These are phyloP conservation scores for Macrochelys suwanniensis DNA, from an alignment of 2,797 vertebrate genomes.

Conservation along the genomic window DNA sequence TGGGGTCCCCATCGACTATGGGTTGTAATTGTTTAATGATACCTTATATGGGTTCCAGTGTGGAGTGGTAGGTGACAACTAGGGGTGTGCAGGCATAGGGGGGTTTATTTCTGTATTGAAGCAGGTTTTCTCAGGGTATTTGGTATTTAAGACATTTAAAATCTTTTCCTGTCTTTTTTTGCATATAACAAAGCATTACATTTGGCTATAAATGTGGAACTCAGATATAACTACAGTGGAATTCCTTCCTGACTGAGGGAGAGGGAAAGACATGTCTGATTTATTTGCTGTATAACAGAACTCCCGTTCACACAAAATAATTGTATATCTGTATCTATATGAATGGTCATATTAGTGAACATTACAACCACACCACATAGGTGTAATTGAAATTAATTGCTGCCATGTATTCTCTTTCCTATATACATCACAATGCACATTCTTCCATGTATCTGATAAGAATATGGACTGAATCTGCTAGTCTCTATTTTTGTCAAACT, in stretches of 20 bases:
- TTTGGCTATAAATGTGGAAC: background rate
- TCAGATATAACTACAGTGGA: background rate
- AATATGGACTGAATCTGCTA: background rate
- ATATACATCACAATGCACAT: background rate
- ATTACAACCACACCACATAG: background rate
- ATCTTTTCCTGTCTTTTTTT: background rate
- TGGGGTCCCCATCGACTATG: too few relatives aligned
- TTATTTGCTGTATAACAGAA: background rate
- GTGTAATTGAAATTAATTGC: background rate
- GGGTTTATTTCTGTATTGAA: too few relatives aligned
- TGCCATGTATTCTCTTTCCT: background rate
- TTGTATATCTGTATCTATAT: background rate
- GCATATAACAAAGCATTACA: background rate
- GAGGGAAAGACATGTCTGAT: background rate
- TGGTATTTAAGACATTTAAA: background rate
- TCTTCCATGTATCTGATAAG: background rate
- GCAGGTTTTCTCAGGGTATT: too few relatives aligned
- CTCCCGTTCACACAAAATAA: background rate
- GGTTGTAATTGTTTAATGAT: too few relatives aligned
- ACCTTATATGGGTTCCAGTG: too few relatives aligned
- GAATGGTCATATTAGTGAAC: background rate
- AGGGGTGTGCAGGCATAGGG: too few relatives aligned
- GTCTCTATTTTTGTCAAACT: background rate
- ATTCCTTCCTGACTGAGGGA: background rate
- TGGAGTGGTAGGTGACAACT: too few relatives aligned